A percentile compares a stretch with the other conserved stretches of the same genome.
phyloP scores from a whole-genome alignment of 2,888 invertebrate genomes.

The Minunthozetes semirufus region DNA sequence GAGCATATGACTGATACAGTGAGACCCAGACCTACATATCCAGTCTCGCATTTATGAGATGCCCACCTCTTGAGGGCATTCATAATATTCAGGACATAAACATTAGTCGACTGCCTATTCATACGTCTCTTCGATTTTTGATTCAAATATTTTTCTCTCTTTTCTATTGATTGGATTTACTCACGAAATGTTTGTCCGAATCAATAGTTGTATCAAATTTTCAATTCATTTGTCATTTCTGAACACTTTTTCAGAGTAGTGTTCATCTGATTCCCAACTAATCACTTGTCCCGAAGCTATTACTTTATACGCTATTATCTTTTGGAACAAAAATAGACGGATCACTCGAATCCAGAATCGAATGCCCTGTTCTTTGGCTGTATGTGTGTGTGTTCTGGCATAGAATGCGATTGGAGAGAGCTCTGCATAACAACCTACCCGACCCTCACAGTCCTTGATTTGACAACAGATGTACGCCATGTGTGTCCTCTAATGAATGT shows the following conservation, averaged over 20 bases:
- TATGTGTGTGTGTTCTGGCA: neutral
- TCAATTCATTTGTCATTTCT: neutral
- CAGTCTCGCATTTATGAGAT: neutral
- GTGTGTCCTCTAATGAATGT: constrained; percentile 31
- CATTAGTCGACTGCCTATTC: neutral
- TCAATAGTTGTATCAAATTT: neutral
- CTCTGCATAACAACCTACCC: constrained; percentile 3
- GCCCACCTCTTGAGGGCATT: neutral
- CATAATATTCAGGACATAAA: neutral
- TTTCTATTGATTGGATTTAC: neutral
- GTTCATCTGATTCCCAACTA: neutral
- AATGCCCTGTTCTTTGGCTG: neutral
- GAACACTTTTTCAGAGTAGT: neutral
- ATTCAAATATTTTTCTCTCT: neutral
- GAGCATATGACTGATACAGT: neutral
- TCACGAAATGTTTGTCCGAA: constrained; percentile 12
- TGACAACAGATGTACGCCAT: constrained; percentile 30
- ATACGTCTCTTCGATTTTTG: neutral
- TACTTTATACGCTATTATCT: neutral
- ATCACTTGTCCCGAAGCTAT: constrained; percentile 21
- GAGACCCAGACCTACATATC: constrained; percentile 19
- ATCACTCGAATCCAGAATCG: constrained; percentile 6
- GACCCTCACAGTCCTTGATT: constrained; percentile 17
- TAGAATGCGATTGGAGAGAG: neutral
- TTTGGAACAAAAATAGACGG: neutral